Evolutionary conservation across 2,113 vertebrate genomes (phyloP).

Genomic region (Coryphaenoides rupestris): DNA sequence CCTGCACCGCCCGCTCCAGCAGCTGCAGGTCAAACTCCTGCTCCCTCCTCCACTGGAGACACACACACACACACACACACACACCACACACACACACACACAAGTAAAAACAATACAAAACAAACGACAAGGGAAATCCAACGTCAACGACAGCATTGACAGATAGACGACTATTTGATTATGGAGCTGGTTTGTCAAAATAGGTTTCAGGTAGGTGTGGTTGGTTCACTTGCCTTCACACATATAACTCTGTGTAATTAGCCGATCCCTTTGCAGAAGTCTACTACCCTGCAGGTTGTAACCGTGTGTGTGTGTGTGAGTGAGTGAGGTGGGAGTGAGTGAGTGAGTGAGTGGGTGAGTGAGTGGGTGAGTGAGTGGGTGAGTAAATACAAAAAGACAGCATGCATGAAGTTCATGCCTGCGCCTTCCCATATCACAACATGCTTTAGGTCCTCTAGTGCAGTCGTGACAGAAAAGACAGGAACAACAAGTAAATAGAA

Average conservation of each 20-base stretch:
- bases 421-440: constrained; percentile 30
- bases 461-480: constrained; percentile 18
- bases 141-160: too few relatives aligned
- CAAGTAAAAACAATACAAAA: too few relatives aligned
- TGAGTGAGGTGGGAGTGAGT: background rate
- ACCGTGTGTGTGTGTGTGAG: background rate
- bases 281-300: too few relatives aligned
- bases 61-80: constrained; percentile 46
- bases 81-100: background rate
- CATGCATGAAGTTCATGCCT: constrained; percentile 60
- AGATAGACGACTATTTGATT: background rate
- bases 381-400: constrained; percentile 9
- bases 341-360: constrained; percentile 21
- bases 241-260: constrained; percentile 11
- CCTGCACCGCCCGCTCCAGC: constrained; percentile 85
- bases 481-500: background rate
- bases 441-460: constrained; percentile 16
- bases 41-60: constrained; percentile 91
- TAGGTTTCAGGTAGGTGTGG: constrained; percentile 9
- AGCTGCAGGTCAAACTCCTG: constrained; percentile 99
- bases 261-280: background rate
- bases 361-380: constrained; percentile 3
- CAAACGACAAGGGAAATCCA: too few relatives aligned
- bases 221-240: constrained; percentile 22
- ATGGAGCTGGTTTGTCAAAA: constrained; percentile 9